These are phyloP conservation scores for Acholoe squamosa DNA, from an alignment of 2,888 invertebrate genomes.

Conservation along the genomic window DNA sequence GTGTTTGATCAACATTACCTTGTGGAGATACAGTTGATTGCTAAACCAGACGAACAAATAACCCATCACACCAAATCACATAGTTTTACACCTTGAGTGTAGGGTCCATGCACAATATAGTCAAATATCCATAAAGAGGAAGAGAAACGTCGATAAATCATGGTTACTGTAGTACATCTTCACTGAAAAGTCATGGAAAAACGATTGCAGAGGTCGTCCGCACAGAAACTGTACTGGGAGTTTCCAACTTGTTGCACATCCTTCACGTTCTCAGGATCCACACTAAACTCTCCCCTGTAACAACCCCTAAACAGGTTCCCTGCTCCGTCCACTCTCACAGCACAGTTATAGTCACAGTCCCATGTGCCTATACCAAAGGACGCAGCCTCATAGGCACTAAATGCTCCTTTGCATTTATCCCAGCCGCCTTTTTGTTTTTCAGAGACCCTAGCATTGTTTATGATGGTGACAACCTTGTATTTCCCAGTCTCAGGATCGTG, in stretches of 20 bases:
- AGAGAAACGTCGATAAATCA: too few species aligned
- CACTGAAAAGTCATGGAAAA: background rate
- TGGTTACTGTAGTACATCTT: too few species aligned
- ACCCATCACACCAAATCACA: too few species aligned
- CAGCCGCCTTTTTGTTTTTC: background rate
- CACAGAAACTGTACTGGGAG: slow-evolving; percentile 9
- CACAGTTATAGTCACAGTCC: slow-evolving; percentile 26
- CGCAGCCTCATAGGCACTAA: background rate
- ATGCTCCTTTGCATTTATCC: slow-evolving; percentile 8
- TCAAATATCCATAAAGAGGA: too few species aligned
- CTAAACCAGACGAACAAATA: too few species aligned
- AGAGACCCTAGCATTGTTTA: background rate
- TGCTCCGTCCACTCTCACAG: slow-evolving; percentile 12
- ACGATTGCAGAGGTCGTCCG: slow-evolving; percentile 9
- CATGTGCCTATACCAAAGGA: background rate
- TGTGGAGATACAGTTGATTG: too few species aligned
- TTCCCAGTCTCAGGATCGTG: background rate
- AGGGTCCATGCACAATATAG: too few species aligned
- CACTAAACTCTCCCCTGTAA: slow-evolving; percentile 34
- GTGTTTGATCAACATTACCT: too few species aligned
- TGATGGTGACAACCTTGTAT: background rate
- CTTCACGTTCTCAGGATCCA: slow-evolving; percentile 8
- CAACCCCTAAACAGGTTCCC: slow-evolving; percentile 41
- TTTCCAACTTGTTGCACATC: slow-evolving; percentile 31
- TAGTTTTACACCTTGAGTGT: too few species aligned